phyloP scores from a whole-genome alignment of 2,797 vertebrate species.

The Eospalax fontanierii region DNA sequence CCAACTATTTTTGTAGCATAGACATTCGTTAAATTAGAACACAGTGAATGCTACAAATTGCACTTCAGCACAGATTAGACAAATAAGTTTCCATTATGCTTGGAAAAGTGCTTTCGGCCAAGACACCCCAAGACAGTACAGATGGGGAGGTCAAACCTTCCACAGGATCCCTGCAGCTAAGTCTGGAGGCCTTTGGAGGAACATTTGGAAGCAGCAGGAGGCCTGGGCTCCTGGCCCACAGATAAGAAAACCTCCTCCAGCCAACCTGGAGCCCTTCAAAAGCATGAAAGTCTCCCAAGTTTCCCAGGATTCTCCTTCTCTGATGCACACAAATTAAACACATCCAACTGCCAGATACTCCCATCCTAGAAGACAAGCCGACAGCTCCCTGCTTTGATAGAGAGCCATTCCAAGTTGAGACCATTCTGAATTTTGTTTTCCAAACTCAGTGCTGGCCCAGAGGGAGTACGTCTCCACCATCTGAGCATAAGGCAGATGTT shows the following conservation, averaged over 20 bases:
- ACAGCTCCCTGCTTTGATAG: conserved; percentile 73
- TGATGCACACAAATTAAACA: conserved; percentile 33
- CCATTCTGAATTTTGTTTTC: conserved; percentile 79
- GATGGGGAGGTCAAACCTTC: conserved; percentile 62
- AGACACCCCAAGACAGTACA: conserved; percentile 70
- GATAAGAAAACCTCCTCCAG: conserved; percentile 72
- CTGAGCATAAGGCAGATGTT: conserved; percentile 86
- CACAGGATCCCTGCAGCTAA: conserved; percentile 9
- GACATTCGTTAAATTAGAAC: conserved; percentile 67
- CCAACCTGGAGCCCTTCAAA: conserved; percentile 66
- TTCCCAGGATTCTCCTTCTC: conserved; percentile 20
- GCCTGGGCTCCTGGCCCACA: conserved; percentile 67
- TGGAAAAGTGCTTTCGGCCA: conserved; percentile 53
- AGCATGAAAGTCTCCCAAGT: conserved; percentile 1
- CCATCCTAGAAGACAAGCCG: conserved; percentile 56
- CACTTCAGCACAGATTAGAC: conserved; percentile 61
- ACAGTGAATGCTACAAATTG: conserved; percentile 65
- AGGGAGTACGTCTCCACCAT: conserved; percentile 82
- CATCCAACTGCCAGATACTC: neutral
- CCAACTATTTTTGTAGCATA: conserved; percentile 65
- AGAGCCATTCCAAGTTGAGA: conserved; percentile 79
- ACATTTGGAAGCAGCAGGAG: conserved; percentile 1
- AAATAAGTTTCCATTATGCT: conserved; percentile 57
- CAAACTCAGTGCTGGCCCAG: conserved; percentile 75
- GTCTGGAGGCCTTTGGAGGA: conserved; percentile 60